phyloP scores from a whole-genome alignment of 2,888 invertebrate genomes.

The Ophonus ardosiacus region DNA sequence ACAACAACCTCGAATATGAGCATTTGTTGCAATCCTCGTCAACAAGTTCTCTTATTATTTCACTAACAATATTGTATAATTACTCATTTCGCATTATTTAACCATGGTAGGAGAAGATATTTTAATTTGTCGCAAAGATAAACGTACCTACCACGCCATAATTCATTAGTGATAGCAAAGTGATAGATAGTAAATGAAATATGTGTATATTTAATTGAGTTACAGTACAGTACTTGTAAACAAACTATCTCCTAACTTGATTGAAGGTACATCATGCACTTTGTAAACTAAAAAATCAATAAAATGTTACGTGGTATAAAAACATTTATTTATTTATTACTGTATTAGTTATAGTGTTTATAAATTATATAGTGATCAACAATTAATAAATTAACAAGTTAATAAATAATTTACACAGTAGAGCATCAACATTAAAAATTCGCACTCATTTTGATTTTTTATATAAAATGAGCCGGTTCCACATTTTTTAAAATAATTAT shows the following conservation, averaged over 20 bases:
- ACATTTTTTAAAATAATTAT: not conserved
- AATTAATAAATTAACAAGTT: constrained; percentile 43
- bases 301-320: constrained; percentile 59
- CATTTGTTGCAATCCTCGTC: not conserved
- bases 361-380: constrained; percentile 20
- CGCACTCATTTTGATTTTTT: not conserved
- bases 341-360: not conserved
- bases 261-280: constrained; percentile 49
- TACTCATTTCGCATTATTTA: constrained; percentile 51
- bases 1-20: constrained; percentile 36
- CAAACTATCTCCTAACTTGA: constrained; percentile 46
- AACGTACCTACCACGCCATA: constrained; percentile 59
- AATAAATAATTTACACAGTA: constrained; percentile 22
- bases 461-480: not conserved
- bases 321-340: constrained; percentile 17
- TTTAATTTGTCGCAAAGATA: constrained; percentile 48
- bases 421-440: not conserved
- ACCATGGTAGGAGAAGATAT: constrained; percentile 55
- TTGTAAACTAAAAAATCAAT: constrained; percentile 56
- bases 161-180: constrained; percentile 60
- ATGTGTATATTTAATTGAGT: constrained; percentile 41
- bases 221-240: constrained; percentile 44
- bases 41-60: constrained; percentile 30
- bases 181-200: constrained; percentile 56
- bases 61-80: constrained; percentile 34